Base-by-base conservation (phyloP, 2,888 invertebrate species). In the Craniophora ligustri region DNA sequence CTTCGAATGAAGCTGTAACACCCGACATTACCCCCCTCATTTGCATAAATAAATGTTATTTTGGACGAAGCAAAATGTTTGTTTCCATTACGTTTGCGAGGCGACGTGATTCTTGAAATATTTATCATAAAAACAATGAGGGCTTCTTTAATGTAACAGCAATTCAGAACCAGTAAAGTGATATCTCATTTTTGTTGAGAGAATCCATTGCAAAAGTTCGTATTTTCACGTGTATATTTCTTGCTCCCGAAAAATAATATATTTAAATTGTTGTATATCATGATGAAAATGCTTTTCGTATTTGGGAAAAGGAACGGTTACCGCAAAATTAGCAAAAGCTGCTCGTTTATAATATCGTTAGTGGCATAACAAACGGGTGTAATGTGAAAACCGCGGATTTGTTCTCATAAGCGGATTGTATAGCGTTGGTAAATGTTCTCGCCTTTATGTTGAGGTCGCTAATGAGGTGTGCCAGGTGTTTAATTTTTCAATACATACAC, bases 1-100 rank as follows among this genome's bases (percentile, higher is more conserved):
- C 82, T 85, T 80, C 80, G 81, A 89, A 87, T 88, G 82, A 87
- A 87, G 85, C 85, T 82, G 86, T 87, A 86, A 86, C 82, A 83
- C 81, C 83, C 82, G 73, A 79, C 81, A 81, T 84, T 83, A 84
- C 78, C 77, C 79, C 65, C 72, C 66, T 77, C 69, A 86, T 89
- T 88, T 85, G 76, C 85, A 88, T 88, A 85, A 87, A 85, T 87
- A 85, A 88, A 85, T 79, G 78, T 82, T 84, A 79, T 82, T 86
- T 75, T 70, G 65, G 66, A 75, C 78, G 63, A 74, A 81, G 66
- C 68, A 57, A 73, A 79, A 78, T 80, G 79, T 81, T 82, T 82
- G 78, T 82, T 84, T 82, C 74, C 74, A 77, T 82, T 78, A 75
- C 68, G 50, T 59, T 66, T 47, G 65, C 56, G 35, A 68, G 67